phyloP scores from a whole-genome alignment of 2,797 vertebrate genomes.

The Gephyroberyx darwinii region DNA sequence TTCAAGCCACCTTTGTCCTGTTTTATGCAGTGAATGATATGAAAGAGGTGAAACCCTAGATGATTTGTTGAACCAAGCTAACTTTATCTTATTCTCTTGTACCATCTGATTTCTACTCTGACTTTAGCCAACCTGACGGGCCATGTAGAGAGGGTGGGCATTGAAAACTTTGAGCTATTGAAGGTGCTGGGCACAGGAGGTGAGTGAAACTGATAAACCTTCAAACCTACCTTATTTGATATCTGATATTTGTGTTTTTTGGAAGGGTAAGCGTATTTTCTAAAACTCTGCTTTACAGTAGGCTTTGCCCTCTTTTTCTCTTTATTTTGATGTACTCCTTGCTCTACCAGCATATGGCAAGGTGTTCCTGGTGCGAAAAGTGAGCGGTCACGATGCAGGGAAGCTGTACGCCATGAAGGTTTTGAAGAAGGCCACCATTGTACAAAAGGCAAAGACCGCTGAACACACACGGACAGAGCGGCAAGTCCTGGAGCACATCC shows the following conservation, averaged over 20 bases:
- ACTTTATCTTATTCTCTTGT: constrained; percentile 13
- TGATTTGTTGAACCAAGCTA: not conserved
- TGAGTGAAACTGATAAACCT: constrained; percentile 75
- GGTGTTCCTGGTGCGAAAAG: constrained; percentile 96
- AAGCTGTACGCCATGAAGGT: constrained; percentile 99
- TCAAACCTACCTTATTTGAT: not conserved
- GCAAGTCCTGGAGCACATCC: constrained; percentile 96
- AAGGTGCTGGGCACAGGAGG: constrained; percentile 99
- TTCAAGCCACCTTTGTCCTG: not conserved
- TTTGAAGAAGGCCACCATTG: constrained; percentile 97
- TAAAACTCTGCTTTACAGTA: not conserved
- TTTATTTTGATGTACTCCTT: constrained; percentile 22
- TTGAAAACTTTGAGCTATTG: constrained; percentile 98
- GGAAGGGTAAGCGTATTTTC: constrained; percentile 9
- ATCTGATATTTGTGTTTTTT: constrained; percentile 13
- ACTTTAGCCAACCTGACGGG: constrained; percentile 95
- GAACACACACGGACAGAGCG: constrained; percentile 95
- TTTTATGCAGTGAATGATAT: not conserved
- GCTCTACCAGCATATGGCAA: constrained; percentile 91
- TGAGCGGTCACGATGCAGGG: constrained; percentile 94
- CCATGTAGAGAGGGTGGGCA: constrained; percentile 96
- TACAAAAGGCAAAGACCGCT: constrained; percentile 97
- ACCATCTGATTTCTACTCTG: constrained; percentile 35
- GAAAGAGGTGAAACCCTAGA: not conserved
- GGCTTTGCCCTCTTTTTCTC: constrained; percentile 36